Evolutionary conservation across 2,113 vertebrate genomes (phyloP), one percentile per base, ranked within the genome.

Genomic region (Neolamprologus kungweensis): DNA sequence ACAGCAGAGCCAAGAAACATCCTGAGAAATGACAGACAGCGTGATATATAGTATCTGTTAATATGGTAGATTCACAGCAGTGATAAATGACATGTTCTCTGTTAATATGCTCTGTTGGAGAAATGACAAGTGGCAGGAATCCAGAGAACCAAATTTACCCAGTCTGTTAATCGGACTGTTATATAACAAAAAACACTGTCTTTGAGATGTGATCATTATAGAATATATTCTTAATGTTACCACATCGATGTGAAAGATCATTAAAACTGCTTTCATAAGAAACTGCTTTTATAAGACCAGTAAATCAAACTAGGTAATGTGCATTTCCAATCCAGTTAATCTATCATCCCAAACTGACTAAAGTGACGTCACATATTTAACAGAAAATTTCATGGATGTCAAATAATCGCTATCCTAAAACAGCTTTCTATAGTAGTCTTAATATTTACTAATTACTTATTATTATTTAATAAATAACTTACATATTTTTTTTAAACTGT

Each of bases 131-230:
- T 88, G 75, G 85, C 57, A 58, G 58, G 81, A 81, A 87, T 88
- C 84, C 92, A 88, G 54, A 60, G 40, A 68, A 75, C 86, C n/a
- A 88, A 82, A 92, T 84, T 85, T 19, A 51, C 45, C 73, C 51
- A 19, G 60, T 86, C 85, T 91, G 87, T 86, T 84, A 26, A 83
- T 89, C 82, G 83, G 86, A 85, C 60, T 7, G 40, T 91, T 90
- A 83, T 65, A 78, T 83, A 89, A 89, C 71, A 88, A 78, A 78
- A 78, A 75, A 9, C 19, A 42, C 78, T 54, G 83, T 87, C 85
- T 89, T 42, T 3, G 21, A 47, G 83, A 87, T 58, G 55, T 16
- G 65, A 81, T 54, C 33, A 33, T 45, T 51, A 50, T 12, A 51
- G 47, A 54, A 71, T 40, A 42, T 79, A n/a, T 65, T 47, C 9